These are phyloP conservation scores for Tetropium fuscum DNA, from an alignment of 2,888 invertebrate genomes.

Conservation along the genomic window DNA sequence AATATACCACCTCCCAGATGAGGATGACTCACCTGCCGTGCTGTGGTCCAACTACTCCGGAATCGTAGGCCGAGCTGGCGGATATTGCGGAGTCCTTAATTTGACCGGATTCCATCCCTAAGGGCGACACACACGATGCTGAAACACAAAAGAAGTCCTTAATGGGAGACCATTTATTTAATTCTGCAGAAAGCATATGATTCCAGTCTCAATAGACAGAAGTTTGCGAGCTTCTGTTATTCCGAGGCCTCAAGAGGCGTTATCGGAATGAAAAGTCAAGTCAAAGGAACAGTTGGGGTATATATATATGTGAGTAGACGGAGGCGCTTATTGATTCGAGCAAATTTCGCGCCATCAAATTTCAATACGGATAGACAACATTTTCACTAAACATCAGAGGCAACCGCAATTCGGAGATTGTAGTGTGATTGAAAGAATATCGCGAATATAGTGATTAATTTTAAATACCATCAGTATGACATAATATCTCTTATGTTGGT, in stretches of 20 bases:
- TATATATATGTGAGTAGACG: too few relatives aligned
- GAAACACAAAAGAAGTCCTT: conserved; percentile 57
- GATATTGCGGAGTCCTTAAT: conserved; percentile 83
- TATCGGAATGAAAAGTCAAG: background rate
- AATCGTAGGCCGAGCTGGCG: conserved; percentile 86
- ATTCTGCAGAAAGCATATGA: conserved; percentile 6
- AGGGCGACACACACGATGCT: conserved; percentile 78
- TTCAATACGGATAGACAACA: too few relatives aligned
- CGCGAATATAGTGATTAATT: too few relatives aligned
- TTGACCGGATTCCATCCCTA: conserved; percentile 86
- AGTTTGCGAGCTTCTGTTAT: background rate
- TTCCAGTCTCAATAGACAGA: conserved; percentile 2
- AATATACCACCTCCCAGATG: too few relatives aligned
- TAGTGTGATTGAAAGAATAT: too few relatives aligned
- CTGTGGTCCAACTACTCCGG: conserved; percentile 84
- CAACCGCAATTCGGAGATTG: too few relatives aligned
- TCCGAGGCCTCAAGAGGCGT: conserved; percentile 1
- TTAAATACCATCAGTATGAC: too few relatives aligned
- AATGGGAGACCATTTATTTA: conserved; percentile 19
- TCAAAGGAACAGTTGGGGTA: conserved; percentile 1
- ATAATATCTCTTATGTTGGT: too few relatives aligned
- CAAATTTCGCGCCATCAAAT: too few relatives aligned
- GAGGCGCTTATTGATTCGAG: too few relatives aligned
- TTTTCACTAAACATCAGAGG: too few relatives aligned
- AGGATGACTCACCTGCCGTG: conserved; percentile 76